phyloP scores from a whole-genome alignment of 2,797 vertebrate species.

The Orestias chungarensis region DNA sequence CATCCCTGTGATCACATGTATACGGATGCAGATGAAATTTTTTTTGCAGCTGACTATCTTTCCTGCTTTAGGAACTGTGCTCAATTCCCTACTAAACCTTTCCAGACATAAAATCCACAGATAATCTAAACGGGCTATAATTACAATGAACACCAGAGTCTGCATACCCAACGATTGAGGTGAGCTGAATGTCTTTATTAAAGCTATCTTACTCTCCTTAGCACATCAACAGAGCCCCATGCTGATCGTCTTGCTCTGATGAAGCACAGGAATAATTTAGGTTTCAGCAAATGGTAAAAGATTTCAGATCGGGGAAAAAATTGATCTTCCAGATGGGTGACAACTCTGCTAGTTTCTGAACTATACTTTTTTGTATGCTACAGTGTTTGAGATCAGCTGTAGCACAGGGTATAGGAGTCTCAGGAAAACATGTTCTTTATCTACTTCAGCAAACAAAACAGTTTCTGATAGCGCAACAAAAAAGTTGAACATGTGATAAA shows the following conservation, averaged over 20 bases:
- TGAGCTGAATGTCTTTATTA: not conserved
- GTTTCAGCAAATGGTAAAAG: not conserved
- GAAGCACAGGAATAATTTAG: not conserved
- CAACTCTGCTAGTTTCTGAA: not conserved
- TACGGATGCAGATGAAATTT: not conserved
- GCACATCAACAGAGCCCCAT: not conserved
- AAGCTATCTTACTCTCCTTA: not conserved
- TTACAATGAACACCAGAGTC: not conserved
- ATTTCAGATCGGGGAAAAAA: not conserved
- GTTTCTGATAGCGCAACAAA: conserved; percentile 83
- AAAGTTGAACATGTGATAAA: conserved; percentile 83
- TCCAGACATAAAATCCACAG: not conserved
- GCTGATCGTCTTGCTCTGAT: not conserved
- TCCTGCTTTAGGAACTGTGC: not conserved
- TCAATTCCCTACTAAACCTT: not conserved
- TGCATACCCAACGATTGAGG: not conserved
- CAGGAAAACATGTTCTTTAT: conserved; percentile 58
- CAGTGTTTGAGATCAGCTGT: not conserved
- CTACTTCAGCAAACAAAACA: conserved; percentile 85
- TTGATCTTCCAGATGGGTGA: not conserved
- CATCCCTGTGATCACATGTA: not conserved
- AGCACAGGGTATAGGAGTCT: conserved; percentile 30
- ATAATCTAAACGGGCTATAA: not conserved
- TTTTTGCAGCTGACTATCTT: not conserved
- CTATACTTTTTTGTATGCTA: not conserved